Conservation (phyloP, 2,888 invertebrate species). For the Griposia aprilina region DNA sequence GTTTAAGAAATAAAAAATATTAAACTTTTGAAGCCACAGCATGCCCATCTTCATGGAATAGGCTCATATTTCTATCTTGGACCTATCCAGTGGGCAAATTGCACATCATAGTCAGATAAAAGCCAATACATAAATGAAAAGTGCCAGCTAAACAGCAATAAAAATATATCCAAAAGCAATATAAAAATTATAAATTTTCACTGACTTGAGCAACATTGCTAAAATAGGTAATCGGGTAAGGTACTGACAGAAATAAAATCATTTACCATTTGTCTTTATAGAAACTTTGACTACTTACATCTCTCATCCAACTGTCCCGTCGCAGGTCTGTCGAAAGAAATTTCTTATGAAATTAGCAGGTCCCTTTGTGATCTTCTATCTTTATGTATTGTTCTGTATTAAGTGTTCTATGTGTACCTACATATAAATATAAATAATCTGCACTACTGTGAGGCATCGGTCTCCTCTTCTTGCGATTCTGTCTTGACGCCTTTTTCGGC, state of each 20-base stretch:
- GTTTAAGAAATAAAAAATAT: not conserved
- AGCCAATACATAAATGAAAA: not conserved
- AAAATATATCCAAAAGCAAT: not conserved
- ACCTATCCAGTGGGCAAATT: not conserved
- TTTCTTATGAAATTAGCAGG: not conserved
- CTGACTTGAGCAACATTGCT: not conserved
- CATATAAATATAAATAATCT: too few relatives aligned
- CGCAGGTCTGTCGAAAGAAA: not conserved
- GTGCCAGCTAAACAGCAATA: not conserved
- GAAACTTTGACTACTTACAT: not conserved
- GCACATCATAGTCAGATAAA: not conserved
- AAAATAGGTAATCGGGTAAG: not conserved
- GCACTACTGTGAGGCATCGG: too few relatives aligned
- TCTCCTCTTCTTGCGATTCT: not conserved
- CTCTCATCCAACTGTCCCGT: not conserved
- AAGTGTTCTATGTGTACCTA: too few relatives aligned
- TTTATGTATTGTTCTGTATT: too few relatives aligned
- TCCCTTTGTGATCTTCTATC: too few relatives aligned
- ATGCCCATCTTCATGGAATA: not conserved
- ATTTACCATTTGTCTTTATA: not conserved
- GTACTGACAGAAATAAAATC: too few relatives aligned
- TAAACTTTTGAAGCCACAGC: not conserved
- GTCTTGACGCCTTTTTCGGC: not conserved
- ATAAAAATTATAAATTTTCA: not conserved
- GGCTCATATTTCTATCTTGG: not conserved